Conservation (phyloP, 2,888 invertebrate species). For the Pocota personata region DNA sequence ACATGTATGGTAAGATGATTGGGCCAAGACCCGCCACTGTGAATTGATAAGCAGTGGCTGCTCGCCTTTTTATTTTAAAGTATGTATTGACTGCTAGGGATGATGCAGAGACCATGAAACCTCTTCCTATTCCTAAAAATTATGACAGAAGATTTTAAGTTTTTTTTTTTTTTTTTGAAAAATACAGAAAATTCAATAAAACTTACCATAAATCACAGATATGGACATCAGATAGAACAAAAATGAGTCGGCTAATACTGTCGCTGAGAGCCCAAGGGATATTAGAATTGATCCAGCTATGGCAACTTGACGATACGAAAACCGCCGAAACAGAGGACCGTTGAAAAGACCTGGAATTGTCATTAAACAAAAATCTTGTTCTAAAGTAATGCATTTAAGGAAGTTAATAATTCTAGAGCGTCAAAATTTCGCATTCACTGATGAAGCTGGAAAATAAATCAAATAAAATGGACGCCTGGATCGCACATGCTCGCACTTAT, state of each 20-base stretch:
- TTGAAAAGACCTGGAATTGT: slow-evolving; percentile 85
- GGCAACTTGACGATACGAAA: slow-evolving; percentile 87
- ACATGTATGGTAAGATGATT: slow-evolving; percentile 88
- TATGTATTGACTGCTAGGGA: slow-evolving; percentile 89
- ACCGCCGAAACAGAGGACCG: slow-evolving; percentile 88
- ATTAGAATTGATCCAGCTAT: slow-evolving; percentile 86
- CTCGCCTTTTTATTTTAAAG: slow-evolving; percentile 87
- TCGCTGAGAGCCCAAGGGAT: slow-evolving; percentile 85
- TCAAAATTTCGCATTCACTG: too few relatives aligned
- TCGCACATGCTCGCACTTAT: too few relatives aligned
- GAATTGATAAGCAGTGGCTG: slow-evolving; percentile 89
- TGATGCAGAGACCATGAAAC: slow-evolving; percentile 87
- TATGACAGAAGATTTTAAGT: background rate
- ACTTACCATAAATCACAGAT: slow-evolving; percentile 79
- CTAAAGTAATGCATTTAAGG: too few relatives aligned
- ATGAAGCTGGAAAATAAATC: too few relatives aligned
- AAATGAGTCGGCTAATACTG: slow-evolving; percentile 87
- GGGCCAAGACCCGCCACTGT: slow-evolving; percentile 89
- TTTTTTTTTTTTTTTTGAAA: background rate
- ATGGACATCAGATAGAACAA: slow-evolving; percentile 86
- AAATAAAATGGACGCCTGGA: too few relatives aligned
- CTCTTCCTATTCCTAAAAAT: slow-evolving; percentile 83
- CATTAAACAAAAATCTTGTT: too few relatives aligned
- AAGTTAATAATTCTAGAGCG: too few relatives aligned
- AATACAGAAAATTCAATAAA: background rate